A percentile compares a stretch with the other conserved stretches of the same genome.
Evolutionary conservation across 2,797 vertebrate genomes (phyloP).

Genomic region (Heliangelus exortis): DNA sequence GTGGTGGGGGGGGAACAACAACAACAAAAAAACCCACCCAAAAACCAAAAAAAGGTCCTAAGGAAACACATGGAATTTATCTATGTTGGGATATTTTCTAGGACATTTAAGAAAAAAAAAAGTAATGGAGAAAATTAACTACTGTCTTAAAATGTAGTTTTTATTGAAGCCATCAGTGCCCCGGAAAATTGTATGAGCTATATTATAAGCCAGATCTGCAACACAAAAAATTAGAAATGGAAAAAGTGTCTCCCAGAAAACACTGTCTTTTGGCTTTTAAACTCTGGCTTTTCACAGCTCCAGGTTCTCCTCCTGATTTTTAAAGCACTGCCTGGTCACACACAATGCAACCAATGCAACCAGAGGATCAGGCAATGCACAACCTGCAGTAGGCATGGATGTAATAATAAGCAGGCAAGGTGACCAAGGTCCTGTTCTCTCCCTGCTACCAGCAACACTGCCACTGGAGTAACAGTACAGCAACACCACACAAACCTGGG

Average conservation of each 20-base stretch:
- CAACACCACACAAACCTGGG: fast-evolving
- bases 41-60: background rate
- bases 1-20: too few relatives aligned
- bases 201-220: background rate
- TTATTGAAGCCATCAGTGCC: background rate
- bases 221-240: background rate
- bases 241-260: background rate
- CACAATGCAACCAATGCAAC: background rate
- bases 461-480: background rate
- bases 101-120: background rate
- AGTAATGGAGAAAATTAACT: background rate
- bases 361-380: background rate
- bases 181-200: background rate
- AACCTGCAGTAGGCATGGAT: background rate
- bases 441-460: background rate
- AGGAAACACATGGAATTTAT: background rate
- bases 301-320: background rate
- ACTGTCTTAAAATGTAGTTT: background rate
- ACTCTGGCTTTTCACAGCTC: background rate
- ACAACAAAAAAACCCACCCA: too few relatives aligned
- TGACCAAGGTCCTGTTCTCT: background rate
- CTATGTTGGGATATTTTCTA: background rate
- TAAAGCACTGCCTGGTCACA: background rate
- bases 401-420: background rate
- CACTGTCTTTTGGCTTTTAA: background rate